Evolutionary conservation across 2,113 vertebrate genomes (phyloP).

Genomic region (Anhinga anhinga): DNA sequence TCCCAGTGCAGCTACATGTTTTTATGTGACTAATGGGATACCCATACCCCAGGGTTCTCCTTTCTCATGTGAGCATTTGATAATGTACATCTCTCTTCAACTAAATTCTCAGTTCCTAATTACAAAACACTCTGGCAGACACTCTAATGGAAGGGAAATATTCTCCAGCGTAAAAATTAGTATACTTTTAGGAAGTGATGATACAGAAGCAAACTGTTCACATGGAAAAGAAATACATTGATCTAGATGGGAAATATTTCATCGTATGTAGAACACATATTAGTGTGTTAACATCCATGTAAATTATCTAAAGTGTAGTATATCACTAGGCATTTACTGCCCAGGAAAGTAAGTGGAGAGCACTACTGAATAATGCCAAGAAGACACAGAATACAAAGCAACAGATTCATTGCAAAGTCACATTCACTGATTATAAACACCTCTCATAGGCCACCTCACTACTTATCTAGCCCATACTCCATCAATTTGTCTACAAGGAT

Average conservation of each 20-base stretch:
- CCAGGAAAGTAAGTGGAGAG: background rate
- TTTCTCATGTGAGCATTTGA: background rate
- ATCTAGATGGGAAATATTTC: background rate
- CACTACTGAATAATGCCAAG: background rate
- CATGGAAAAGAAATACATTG: background rate
- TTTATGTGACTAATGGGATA: background rate
- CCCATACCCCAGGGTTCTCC: background rate
- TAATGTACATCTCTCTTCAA: background rate
- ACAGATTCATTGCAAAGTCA: background rate
- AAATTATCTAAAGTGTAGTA: background rate
- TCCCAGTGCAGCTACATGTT: background rate
- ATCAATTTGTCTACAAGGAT: background rate
- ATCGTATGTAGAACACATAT: background rate
- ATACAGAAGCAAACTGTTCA: background rate
- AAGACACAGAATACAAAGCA: background rate
- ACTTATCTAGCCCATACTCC: background rate
- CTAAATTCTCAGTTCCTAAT: background rate
- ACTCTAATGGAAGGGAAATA: background rate
- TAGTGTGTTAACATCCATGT: background rate
- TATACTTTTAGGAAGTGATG: background rate
- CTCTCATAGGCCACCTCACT: background rate
- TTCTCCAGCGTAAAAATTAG: background rate
- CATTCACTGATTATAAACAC: background rate
- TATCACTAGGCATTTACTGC: background rate
- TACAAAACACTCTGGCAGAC: background rate